These are phyloP conservation scores for Carapus acus DNA, from an alignment of 2,797 vertebrate species.

Conservation along the genomic window DNA sequence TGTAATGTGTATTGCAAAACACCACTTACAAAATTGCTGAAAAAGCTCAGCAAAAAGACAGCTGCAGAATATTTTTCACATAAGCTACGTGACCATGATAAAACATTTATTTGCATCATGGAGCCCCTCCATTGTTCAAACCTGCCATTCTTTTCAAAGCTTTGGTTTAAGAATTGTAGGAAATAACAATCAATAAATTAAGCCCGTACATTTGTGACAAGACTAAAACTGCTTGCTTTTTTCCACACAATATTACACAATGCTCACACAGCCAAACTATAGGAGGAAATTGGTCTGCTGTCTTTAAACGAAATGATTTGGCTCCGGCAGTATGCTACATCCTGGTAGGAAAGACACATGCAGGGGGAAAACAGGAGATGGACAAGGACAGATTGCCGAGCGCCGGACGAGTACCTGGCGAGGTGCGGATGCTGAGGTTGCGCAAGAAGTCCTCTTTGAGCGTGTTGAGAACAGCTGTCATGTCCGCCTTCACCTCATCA, in stretches of 20 bases:
- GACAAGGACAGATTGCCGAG: constrained; percentile 7
- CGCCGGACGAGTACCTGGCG: constrained; percentile 73
- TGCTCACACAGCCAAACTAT: neutral
- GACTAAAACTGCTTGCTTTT: neutral
- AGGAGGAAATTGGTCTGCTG: neutral
- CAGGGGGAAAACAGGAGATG: neutral
- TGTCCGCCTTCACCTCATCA: constrained; percentile 79
- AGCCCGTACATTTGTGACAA: neutral
- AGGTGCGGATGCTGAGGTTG: constrained; percentile 85
- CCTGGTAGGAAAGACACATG: neutral
- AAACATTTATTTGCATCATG: neutral
- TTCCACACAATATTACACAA: neutral
- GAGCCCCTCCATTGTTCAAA: constrained; percentile 4
- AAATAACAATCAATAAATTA: neutral
- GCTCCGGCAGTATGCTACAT: neutral
- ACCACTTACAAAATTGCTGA: neutral
- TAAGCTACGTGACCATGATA: neutral
- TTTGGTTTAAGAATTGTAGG: neutral
- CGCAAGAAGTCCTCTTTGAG: constrained; percentile 91
- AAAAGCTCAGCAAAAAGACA: neutral
- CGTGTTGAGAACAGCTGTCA: constrained; percentile 73
- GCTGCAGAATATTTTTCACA: neutral
- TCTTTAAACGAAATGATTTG: neutral
- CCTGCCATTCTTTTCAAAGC: neutral
- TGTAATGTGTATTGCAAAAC: neutral